These are phyloP conservation scores for Vombatus ursinus DNA, from an alignment of 2,113 vertebrate species.

Conservation along the genomic window DNA sequence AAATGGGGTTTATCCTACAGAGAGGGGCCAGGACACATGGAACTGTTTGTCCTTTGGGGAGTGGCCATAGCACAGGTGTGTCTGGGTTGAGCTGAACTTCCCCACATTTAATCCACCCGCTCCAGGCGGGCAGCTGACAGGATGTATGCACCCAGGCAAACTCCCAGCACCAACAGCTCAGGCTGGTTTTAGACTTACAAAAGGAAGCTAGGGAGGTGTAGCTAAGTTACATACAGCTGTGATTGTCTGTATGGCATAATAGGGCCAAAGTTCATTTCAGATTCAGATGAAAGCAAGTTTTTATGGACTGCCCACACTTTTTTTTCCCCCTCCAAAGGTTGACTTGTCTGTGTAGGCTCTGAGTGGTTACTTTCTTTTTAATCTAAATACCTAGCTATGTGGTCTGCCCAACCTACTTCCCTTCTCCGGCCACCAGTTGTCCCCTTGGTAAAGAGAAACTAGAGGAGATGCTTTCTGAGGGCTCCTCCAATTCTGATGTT, in stretches of 20 bases:
- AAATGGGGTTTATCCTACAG: not conserved
- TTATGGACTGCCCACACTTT: not conserved
- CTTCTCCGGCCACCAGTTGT: not conserved
- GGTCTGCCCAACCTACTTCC: not conserved
- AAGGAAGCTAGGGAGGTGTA: not conserved
- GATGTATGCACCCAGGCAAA: not conserved
- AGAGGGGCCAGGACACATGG: not conserved
- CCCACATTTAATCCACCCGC: not conserved
- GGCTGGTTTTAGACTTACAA: not conserved
- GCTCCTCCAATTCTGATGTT: not conserved
- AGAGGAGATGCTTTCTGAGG: not conserved
- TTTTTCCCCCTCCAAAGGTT: not conserved
- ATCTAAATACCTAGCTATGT: not conserved
- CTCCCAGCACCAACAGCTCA: not conserved
- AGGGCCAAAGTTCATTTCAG: not conserved
- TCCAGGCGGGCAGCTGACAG: not conserved
- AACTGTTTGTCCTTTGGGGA: not conserved
- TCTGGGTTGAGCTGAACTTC: not conserved
- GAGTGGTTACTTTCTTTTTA: not conserved
- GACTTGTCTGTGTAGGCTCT: not conserved
- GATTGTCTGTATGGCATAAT: not conserved
- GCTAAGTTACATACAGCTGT: not conserved
- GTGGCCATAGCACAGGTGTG: not conserved
- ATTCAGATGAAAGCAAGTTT: not conserved
- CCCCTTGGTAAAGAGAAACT: not conserved